Percentiles rank a stretch among this genome's conserved stretches.
These are phyloP conservation scores for Trichogramma evanescens DNA, from an alignment of 2,888 invertebrate species.

Conservation along the genomic window DNA sequence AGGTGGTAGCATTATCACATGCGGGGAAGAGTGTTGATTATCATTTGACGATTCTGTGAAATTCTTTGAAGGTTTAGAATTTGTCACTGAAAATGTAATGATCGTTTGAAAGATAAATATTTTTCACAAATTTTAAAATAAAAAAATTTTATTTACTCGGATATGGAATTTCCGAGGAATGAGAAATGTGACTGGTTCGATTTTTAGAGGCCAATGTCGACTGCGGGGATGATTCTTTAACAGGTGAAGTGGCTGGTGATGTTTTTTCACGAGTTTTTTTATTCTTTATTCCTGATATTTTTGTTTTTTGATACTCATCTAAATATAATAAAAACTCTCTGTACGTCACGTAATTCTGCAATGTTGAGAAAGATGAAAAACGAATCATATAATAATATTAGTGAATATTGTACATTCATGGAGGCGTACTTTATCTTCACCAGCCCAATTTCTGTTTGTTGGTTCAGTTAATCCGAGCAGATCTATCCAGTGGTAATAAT, in stretches of 20 bases:
- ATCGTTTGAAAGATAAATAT: no score
- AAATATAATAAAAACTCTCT: constrained; percentile 62
- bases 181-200: constrained; percentile 6
- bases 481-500: constrained; percentile 66
- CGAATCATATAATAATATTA: background rate
- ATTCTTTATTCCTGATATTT: constrained; percentile 46
- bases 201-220: constrained; percentile 13
- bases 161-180: no score
- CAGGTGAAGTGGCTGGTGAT: constrained; percentile 27
- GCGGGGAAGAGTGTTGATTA: constrained; percentile 18
- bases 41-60: constrained; percentile 22
- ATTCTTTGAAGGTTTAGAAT: constrained; percentile 22
- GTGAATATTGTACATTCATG: constrained; percentile 1
- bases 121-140: no score
- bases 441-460: constrained; percentile 67
- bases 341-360: constrained; percentile 62
- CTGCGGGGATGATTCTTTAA: constrained; percentile 23
- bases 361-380: background rate
- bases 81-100: constrained; percentile 18
- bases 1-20: constrained; percentile 33
- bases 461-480: constrained; percentile 63
- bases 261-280: constrained; percentile 29
- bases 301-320: constrained; percentile 55
- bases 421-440: constrained; percentile 49
- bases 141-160: no score